phyloP scores from a whole-genome alignment of 2,888 invertebrate genomes.

The Monopis laevigella region DNA sequence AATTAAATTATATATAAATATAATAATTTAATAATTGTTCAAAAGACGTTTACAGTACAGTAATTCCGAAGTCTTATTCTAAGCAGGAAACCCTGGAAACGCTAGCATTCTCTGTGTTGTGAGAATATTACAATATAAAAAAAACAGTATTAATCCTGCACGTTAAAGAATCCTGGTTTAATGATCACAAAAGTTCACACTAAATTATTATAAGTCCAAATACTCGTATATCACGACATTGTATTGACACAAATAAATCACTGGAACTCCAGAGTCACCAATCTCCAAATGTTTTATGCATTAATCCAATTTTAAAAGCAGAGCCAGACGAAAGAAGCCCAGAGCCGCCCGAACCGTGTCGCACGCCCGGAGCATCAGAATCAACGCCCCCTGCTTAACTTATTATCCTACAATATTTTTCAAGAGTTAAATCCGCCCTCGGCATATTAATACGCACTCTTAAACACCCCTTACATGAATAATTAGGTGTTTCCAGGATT shows the following conservation, averaged over 20 bases:
- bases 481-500: conserved; percentile 62
- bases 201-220: no score
- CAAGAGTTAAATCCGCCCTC: conserved; percentile 34
- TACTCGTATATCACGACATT: no score
- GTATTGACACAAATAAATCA: conserved; percentile 10
- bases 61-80: no score
- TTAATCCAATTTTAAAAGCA: conserved; percentile 39
- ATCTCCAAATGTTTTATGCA: conserved; percentile 30
- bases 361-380: conserved; percentile 41
- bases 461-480: conserved; percentile 64
- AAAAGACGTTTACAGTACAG: no score
- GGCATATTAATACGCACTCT: conserved; percentile 55
- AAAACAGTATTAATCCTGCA: no score
- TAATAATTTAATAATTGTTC: no score
- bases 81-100: no score
- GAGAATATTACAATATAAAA: no score
- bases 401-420: conserved; percentile 47
- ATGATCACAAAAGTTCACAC: no score
- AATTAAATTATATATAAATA: no score
- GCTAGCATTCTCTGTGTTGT: no score
- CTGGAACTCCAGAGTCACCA: conserved; percentile 5
- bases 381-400: conserved; percentile 31
- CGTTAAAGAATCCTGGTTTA: no score
- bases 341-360: conserved; percentile 58
- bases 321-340: conserved; percentile 31